Evolutionary conservation across 2,797 vertebrate species (phyloP).

Genomic region (Sebastes umbrosus): DNA sequence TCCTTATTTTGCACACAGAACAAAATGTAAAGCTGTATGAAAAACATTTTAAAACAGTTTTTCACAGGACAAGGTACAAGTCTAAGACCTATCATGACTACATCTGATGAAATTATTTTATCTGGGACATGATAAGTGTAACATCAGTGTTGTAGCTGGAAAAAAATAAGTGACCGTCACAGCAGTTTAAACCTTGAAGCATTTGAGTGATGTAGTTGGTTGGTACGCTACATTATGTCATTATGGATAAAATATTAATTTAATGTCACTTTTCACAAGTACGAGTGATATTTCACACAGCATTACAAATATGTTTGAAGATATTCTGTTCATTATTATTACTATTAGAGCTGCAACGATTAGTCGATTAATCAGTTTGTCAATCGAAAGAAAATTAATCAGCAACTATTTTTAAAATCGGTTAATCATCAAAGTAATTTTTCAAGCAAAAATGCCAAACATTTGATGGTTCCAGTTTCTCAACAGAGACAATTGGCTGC

Average conservation of each 20-base stretch:
- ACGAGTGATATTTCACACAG: not conserved
- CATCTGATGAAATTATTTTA: not conserved
- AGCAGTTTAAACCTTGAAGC: not conserved
- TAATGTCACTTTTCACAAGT: not conserved
- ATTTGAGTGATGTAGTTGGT: not conserved
- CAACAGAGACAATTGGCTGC: too few species aligned
- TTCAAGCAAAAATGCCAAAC: not conserved
- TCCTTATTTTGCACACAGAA: not conserved
- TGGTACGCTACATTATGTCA: too few species aligned
- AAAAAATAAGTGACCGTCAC: not conserved
- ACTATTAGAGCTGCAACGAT: not conserved
- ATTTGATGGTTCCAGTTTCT: not conserved
- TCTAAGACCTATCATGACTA: not conserved
- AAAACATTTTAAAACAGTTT: not conserved
- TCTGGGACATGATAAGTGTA: not conserved
- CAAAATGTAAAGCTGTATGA: not conserved
- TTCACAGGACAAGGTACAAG: not conserved
- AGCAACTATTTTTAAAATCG: not conserved
- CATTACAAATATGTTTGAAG: not conserved
- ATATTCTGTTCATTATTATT: not conserved
- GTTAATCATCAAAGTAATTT: not conserved
- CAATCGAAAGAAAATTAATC: not conserved
- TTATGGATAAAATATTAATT: not conserved
- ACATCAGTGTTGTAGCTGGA: not conserved
- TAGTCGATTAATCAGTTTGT: not conserved